Evolutionary conservation across 1,140 invertebrate species (phyloP).

Genomic region (Cyrtorhinus lividipennis): DNA sequence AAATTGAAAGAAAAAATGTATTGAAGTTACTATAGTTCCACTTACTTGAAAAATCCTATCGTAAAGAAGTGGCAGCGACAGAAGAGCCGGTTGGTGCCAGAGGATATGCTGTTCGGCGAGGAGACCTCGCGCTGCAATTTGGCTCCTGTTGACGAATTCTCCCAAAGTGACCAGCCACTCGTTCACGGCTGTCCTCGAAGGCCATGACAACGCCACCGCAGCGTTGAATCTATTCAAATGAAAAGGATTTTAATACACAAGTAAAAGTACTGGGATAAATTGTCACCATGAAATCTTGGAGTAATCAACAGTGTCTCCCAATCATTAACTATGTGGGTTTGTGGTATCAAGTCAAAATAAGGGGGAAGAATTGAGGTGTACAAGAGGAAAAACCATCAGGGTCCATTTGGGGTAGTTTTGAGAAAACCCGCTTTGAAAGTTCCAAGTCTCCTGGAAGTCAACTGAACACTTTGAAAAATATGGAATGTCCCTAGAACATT

Average conservation of each 20-base stretch:
- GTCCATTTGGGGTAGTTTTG: too few species aligned
- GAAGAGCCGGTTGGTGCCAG: slow-evolving; percentile 65
- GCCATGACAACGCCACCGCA: slow-evolving; percentile 41
- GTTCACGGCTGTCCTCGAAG: slow-evolving; percentile 15
- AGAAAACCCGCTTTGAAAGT: too few species aligned
- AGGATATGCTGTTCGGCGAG: slow-evolving; percentile 52
- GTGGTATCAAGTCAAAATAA: too few species aligned
- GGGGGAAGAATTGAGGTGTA: too few species aligned
- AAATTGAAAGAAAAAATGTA: too few species aligned
- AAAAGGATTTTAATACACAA: background rate
- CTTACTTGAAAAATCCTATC: slow-evolving; percentile 79
- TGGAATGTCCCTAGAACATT: too few species aligned
- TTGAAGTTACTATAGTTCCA: background rate
- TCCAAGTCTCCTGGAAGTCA: too few species aligned
- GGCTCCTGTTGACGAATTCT: slow-evolving; percentile 36
- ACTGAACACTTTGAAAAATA: too few species aligned
- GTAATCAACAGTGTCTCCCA: too few species aligned
- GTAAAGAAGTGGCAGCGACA: slow-evolving; percentile 74
- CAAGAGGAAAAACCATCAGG: too few species aligned
- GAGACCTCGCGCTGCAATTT: slow-evolving; percentile 40
- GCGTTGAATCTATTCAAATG: slow-evolving; percentile 37
- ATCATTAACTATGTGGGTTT: too few species aligned
- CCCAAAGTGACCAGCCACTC: slow-evolving; percentile 50
- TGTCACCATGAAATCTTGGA: background rate
- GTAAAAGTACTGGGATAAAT: background rate